phyloP scores from a whole-genome alignment of 2,113 vertebrate species.

The Morphnarchus princeps region DNA sequence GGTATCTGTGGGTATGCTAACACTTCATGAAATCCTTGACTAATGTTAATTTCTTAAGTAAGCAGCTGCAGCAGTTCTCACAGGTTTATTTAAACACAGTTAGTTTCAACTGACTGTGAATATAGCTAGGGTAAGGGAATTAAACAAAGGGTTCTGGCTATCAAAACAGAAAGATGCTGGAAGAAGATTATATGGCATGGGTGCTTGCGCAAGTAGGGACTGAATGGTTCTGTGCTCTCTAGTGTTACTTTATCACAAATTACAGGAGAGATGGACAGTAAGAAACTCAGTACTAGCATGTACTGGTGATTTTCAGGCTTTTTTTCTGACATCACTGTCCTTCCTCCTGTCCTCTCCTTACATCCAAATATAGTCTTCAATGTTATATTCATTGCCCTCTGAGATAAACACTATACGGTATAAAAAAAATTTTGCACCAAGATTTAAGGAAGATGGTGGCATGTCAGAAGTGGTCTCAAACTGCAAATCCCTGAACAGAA shows the following conservation, averaged over 20 bases:
- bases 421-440: background rate
- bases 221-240: background rate
- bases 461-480: background rate
- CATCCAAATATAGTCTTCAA: background rate
- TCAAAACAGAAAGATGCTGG: background rate
- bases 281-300: background rate
- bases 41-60: background rate
- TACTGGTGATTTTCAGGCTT: background rate
- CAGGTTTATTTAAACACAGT: background rate
- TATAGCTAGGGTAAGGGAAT: background rate
- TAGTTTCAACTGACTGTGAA: background rate
- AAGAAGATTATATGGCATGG: too few relatives aligned
- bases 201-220: background rate
- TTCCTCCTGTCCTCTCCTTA: background rate
- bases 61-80: constrained; percentile 2
- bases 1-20: background rate
- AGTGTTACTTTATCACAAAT: background rate
- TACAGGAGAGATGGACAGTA: background rate
- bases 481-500: background rate
- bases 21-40: background rate
- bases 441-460: background rate
- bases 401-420: rapidly evolving
- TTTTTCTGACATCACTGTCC: background rate
- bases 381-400: background rate
- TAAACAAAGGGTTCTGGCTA: background rate